These are phyloP conservation scores for Pygoscelis adeliae DNA, from an alignment of 2,113 vertebrate species.

Conservation along the genomic window DNA sequence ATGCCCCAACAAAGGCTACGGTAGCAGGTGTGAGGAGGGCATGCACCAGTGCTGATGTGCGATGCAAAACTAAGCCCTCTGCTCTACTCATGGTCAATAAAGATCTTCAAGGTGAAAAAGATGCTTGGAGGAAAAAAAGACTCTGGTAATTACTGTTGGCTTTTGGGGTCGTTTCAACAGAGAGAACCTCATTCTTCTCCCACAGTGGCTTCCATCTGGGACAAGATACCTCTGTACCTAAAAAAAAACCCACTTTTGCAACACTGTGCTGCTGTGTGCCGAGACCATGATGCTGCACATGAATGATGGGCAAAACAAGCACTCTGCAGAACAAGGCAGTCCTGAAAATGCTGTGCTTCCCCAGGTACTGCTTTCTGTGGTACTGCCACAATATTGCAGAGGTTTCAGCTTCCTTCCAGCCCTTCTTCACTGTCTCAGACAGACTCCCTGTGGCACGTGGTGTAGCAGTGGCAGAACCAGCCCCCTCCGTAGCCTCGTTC, in stretches of 20 bases:
- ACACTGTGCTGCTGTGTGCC: not conserved
- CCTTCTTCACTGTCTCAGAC: not conserved
- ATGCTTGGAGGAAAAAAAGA: not conserved
- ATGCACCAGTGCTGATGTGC: not conserved
- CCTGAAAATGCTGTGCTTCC: not conserved
- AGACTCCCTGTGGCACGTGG: not conserved
- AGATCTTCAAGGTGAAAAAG: not conserved
- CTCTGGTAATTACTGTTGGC: not conserved
- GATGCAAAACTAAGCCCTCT: not conserved
- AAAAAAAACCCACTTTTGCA: not conserved
- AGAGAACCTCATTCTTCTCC: not conserved
- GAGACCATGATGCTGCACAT: not conserved
- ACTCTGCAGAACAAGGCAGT: not conserved
- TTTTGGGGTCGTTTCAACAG: not conserved
- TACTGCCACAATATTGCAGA: not conserved
- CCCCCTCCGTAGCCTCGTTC: not conserved
- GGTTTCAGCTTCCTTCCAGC: not conserved
- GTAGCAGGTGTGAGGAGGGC: not conserved
- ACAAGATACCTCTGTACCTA: not conserved
- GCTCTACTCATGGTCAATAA: not conserved
- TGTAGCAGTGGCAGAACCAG: not conserved
- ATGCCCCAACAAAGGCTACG: not conserved
- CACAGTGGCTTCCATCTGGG: not conserved
- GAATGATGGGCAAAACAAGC: not conserved
- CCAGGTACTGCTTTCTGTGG: not conserved